Evolutionary conservation across 2,113 vertebrate species (phyloP).

Genomic region (Indicator maculatus): DNA sequence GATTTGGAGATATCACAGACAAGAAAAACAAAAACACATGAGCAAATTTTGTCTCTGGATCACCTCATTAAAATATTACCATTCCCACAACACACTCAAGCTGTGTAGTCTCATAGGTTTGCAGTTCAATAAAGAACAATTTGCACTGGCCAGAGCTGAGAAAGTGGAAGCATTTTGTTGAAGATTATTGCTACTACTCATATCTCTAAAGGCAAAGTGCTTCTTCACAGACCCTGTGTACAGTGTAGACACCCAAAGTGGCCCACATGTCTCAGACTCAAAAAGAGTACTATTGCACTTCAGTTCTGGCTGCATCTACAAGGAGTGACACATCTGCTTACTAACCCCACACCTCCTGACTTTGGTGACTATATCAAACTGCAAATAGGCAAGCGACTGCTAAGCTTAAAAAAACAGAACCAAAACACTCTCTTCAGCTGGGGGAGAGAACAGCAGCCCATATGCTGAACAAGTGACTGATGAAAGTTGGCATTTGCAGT

Average conservation of each 20-base stretch:
- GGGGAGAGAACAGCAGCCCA: neutral
- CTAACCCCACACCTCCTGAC: neutral
- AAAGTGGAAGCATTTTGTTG: neutral
- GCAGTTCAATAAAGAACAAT: neutral
- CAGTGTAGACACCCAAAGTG: neutral
- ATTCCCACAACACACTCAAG: neutral
- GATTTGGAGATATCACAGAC: neutral
- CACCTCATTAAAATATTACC: neutral
- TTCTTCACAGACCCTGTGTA: rapidly evolving
- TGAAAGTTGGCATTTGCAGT: neutral
- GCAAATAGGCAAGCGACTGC: neutral
- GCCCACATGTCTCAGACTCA: neutral
- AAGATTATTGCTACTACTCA: neutral
- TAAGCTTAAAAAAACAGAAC: neutral
- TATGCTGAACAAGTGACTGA: neutral
- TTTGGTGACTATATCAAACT: neutral
- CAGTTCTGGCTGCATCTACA: neutral
- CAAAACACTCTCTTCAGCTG: neutral
- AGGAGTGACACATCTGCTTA: neutral
- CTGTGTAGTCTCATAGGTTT: neutral
- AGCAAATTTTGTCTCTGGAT: neutral
- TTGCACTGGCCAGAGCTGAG: neutral
- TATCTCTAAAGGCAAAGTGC: neutral
- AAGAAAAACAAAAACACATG: neutral
- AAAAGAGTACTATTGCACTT: neutral